Evolutionary conservation across 2,797 vertebrate genomes (phyloP).

Genomic region (Calcarius lapponicus): DNA sequence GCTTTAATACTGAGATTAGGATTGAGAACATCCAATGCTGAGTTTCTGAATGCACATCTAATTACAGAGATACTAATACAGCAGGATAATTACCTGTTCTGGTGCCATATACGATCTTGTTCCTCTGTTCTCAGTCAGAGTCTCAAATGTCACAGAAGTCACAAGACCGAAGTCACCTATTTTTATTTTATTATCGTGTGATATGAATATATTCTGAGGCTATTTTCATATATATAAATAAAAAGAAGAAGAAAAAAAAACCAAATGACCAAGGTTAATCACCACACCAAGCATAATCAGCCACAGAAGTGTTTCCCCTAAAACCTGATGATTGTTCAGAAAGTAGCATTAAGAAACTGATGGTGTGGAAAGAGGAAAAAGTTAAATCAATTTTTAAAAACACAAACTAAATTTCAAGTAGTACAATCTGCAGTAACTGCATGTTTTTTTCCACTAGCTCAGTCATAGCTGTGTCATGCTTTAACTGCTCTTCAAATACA

Average conservation of each 20-base stretch:
- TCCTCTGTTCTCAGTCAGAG: conserved; percentile 75
- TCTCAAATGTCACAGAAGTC: conserved; percentile 65
- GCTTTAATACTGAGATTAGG: background rate
- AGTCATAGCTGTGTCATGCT: background rate
- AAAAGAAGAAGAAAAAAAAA: background rate
- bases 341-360: background rate
- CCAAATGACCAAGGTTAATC: background rate
- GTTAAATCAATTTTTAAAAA: background rate
- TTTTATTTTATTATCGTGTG: conserved; percentile 77
- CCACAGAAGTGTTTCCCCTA: background rate
- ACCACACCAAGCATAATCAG: background rate
- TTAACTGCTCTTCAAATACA: background rate
- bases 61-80: background rate
- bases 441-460: background rate
- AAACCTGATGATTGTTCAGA: background rate
- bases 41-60: background rate
- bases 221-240: conserved; percentile 23
- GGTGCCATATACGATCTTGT: conserved; percentile 88
- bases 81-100: conserved; percentile 83
- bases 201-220: conserved; percentile 91
- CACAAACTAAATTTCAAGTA: background rate
- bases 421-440: background rate
- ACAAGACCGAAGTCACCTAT: conserved; percentile 94
- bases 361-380: background rate
- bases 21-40: background rate